Evolutionary conservation across 2,113 vertebrate species (phyloP).

Genomic region (Crocuta crocuta): DNA sequence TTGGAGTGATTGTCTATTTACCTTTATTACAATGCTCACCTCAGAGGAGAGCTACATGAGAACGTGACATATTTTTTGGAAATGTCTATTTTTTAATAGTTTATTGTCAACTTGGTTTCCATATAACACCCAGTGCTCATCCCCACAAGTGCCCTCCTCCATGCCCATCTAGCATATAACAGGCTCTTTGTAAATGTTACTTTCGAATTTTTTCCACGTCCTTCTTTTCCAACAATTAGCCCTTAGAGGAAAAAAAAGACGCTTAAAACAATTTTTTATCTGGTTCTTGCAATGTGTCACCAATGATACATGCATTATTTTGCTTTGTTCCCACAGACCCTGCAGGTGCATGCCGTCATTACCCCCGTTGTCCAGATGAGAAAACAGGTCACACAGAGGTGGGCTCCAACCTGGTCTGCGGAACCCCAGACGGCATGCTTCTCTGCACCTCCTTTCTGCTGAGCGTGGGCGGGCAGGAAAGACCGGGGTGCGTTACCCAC

Average conservation of each 20-base stretch:
- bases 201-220: background rate
- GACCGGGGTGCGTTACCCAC: background rate
- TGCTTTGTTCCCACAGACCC: background rate
- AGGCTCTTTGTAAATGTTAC: background rate
- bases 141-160: too few relatives aligned
- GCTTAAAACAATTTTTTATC: rapidly evolving
- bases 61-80: background rate
- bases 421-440: rapidly evolving
- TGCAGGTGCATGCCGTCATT: rapidly evolving
- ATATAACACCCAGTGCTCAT: too few relatives aligned
- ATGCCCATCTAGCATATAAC: too few relatives aligned
- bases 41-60: background rate
- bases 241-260: background rate
- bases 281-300: background rate
- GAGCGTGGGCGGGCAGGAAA: rapidly evolving
- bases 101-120: too few relatives aligned
- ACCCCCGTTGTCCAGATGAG: background rate
- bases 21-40: background rate
- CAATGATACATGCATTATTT: too few relatives aligned
- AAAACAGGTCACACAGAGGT: too few relatives aligned
- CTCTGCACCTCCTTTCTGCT: background rate
- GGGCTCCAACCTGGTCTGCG: background rate
- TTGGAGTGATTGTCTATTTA: background rate
- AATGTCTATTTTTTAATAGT: background rate
- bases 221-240: background rate